Evolutionary conservation across 2,888 invertebrate species (phyloP).

Genomic region (Serripes groenlandicus): DNA sequence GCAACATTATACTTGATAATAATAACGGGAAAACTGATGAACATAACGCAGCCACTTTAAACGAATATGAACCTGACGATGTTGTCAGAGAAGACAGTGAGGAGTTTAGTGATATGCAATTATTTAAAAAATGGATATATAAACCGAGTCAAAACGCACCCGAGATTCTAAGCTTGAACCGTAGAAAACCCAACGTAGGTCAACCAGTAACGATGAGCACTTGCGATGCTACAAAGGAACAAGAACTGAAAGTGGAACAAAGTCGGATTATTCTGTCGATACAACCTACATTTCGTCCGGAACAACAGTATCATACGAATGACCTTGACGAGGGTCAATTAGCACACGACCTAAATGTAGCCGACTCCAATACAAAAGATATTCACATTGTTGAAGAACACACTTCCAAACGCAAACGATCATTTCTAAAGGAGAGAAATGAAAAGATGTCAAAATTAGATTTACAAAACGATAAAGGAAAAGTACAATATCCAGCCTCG

Average conservation of each 20-base stretch:
- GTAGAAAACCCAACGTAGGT: too few relatives aligned
- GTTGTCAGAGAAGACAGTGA: slow-evolving; percentile 4
- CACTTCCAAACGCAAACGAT: neutral
- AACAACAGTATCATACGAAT: too few relatives aligned
- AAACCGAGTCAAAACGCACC: neutral
- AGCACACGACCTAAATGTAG: too few relatives aligned
- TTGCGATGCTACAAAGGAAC: too few relatives aligned
- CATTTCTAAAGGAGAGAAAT: neutral
- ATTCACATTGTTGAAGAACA: neutral
- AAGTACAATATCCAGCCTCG: slow-evolving; percentile 50
- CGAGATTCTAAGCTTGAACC: neutral
- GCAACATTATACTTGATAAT: neutral
- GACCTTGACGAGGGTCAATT: too few relatives aligned
- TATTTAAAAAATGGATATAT: slow-evolving; percentile 5
- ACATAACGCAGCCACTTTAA: neutral
- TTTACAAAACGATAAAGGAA: neutral
- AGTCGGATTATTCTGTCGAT: too few relatives aligned
- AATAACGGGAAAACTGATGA: neutral
- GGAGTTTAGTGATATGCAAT: neutral
- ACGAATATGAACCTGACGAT: neutral
- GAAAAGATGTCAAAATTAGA: neutral
- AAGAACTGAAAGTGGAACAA: too few relatives aligned
- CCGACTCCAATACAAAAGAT: too few relatives aligned
- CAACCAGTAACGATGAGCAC: too few relatives aligned
- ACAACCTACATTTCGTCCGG: too few relatives aligned